Conservation (phyloP, 1,140 invertebrate species). For the Formica selysi region DNA sequence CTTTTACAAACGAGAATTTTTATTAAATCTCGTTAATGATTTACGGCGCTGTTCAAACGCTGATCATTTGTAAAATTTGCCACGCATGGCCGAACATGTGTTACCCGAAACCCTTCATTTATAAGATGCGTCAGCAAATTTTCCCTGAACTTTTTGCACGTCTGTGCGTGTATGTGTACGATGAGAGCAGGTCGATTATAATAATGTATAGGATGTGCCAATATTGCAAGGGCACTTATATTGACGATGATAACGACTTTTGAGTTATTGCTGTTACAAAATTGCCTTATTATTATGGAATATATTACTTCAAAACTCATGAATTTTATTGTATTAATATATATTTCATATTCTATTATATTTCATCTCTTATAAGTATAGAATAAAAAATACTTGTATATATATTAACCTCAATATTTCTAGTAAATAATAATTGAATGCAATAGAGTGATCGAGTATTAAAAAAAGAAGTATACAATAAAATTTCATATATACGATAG, state of each 20-base stretch:
- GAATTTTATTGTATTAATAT: not conserved
- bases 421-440: not conserved
- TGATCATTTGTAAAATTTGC: conserved; percentile 48
- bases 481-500: not conserved
- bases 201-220: conserved; percentile 27
- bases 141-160: not conserved
- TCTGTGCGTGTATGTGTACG: not conserved
- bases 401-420: not conserved
- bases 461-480: not conserved
- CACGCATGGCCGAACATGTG: conserved; percentile 33
- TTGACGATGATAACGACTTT: conserved; percentile 7
- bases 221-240: conserved; percentile 35
- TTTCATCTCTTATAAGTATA: not conserved
- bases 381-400: not conserved
- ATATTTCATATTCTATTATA: not conserved
- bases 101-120: conserved; percentile 39
- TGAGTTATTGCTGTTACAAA: conserved; percentile 29
- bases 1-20: not conserved
- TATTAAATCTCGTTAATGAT: conserved; percentile 52
- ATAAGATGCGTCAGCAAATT: conserved; percentile 52
- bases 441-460: not conserved
- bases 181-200: conserved; percentile 43
- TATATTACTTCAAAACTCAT: not conserved
- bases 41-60: conserved; percentile 4
- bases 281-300: not conserved